A percentile compares a stretch with the other conserved stretches of the same genome.
phyloP scores from a whole-genome alignment of 2,797 vertebrate genomes.

The Lithobates sylvaticus region DNA sequence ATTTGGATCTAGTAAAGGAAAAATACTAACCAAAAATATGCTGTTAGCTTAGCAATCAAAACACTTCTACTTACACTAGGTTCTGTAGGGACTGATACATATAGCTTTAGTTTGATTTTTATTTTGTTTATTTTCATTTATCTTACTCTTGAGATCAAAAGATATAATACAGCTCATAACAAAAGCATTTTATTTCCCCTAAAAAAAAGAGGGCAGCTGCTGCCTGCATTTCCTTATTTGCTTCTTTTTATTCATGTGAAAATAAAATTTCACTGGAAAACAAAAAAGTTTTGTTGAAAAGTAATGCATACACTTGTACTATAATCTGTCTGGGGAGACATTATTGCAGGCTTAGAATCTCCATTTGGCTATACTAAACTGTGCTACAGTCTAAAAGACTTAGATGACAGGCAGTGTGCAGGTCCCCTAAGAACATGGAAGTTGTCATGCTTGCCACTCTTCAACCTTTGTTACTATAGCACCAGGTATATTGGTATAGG shows the following conservation, averaged over 20 bases:
- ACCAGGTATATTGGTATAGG: too few species aligned
- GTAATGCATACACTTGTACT: neutral
- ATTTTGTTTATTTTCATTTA: neutral
- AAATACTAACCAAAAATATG: neutral
- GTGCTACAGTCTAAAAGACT: neutral
- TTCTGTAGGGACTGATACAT: neutral
- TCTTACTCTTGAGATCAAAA: slow-evolving; percentile 4
- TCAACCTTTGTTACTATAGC: too few species aligned
- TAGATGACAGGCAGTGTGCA: too few species aligned
- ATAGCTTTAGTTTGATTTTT: neutral
- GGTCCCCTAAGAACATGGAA: too few species aligned
- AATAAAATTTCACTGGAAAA: neutral
- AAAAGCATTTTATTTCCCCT: neutral
- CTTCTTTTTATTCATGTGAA: neutral
- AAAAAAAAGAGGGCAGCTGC: neutral
- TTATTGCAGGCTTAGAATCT: neutral
- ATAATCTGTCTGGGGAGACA: neutral
- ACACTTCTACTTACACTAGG: neutral
- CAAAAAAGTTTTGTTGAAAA: neutral
- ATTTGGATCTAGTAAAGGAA: neutral
- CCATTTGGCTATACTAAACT: neutral
- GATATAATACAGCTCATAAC: neutral
- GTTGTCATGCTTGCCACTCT: too few species aligned
- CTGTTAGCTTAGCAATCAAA: neutral
- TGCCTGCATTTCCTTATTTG: neutral